These are phyloP conservation scores for Drosophila erecta DNA, from an alignment of 1,140 invertebrate genomes.

Conservation along the genomic window DNA sequence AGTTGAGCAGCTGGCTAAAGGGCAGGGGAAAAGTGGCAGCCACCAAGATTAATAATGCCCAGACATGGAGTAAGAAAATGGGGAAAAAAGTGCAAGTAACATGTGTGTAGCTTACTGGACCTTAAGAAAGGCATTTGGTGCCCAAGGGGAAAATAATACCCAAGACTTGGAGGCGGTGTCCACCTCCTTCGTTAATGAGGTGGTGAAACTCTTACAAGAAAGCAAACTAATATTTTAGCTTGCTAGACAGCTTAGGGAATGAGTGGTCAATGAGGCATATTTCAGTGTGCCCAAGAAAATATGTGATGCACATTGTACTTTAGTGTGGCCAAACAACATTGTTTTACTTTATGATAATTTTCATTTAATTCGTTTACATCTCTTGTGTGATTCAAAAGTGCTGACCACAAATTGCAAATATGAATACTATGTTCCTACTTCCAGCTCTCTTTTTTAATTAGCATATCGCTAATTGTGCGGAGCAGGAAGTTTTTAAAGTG, in stretches of 20 bases:
- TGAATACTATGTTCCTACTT: no score
- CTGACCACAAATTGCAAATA: background rate
- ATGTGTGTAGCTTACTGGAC: slow-evolving; percentile 8
- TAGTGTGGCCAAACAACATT: background rate
- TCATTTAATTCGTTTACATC: no score
- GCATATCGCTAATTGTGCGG: slow-evolving; percentile 5
- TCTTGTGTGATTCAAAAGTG: background rate
- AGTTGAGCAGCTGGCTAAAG: slow-evolving; percentile 24
- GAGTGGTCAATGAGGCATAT: background rate
- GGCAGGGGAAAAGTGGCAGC: slow-evolving; percentile 33
- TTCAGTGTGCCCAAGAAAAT: slow-evolving; percentile 11
- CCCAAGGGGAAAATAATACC: no score
- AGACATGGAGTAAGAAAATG: slow-evolving; percentile 34
- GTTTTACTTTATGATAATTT: no score
- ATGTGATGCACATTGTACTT: background rate
- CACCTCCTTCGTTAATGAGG: slow-evolving; percentile 9
- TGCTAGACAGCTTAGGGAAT: background rate
- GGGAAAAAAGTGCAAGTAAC: slow-evolving; percentile 63
- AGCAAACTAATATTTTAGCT: background rate
- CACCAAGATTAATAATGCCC: slow-evolving; percentile 58
- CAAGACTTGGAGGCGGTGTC: slow-evolving; percentile 4
- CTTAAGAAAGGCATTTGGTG: background rate
- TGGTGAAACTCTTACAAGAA: slow-evolving; percentile 5
- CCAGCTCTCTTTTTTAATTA: slow-evolving; percentile 4
- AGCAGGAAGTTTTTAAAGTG: slow-evolving; percentile 5